These are phyloP conservation scores for Apteryx owenii DNA, from an alignment of 2,113 vertebrate species.

Conservation along the genomic window DNA sequence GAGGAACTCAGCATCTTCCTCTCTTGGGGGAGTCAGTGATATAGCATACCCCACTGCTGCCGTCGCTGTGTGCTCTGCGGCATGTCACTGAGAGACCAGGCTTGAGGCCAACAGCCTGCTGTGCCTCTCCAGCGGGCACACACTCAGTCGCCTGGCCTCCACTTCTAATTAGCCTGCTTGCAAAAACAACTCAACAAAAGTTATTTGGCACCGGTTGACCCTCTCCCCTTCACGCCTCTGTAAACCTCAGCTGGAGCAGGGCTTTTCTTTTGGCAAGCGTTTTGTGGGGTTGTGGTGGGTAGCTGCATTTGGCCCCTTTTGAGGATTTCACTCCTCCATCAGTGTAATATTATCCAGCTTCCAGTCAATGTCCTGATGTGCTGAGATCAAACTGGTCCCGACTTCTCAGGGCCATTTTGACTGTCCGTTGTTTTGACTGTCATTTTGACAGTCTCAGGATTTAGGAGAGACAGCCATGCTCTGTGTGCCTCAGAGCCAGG, in stretches of 20 bases:
- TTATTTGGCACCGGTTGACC: background rate
- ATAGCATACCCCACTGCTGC: too few relatives aligned
- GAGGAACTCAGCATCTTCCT: background rate
- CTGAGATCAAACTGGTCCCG: background rate
- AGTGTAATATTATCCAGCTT: background rate
- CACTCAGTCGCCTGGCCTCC: background rate
- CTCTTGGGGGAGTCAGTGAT: fast-evolving
- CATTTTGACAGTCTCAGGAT: background rate
- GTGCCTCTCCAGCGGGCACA: background rate
- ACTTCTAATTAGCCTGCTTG: background rate
- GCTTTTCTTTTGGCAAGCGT: background rate
- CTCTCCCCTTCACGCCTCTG: background rate
- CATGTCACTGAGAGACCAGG: background rate
- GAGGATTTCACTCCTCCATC: background rate
- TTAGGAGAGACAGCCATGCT: background rate
- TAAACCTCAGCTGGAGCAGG: background rate
- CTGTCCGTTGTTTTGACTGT: background rate
- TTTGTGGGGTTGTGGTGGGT: background rate
- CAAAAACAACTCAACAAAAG: background rate
- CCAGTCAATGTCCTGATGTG: fast-evolving
- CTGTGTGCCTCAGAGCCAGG: background rate
- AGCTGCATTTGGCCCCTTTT: background rate
- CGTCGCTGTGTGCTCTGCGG: background rate
- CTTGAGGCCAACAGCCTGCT: background rate
- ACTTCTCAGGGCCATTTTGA: background rate